phyloP scores from a whole-genome alignment of 1,140 invertebrate species.

The Paraescarpia echinospica region DNA sequence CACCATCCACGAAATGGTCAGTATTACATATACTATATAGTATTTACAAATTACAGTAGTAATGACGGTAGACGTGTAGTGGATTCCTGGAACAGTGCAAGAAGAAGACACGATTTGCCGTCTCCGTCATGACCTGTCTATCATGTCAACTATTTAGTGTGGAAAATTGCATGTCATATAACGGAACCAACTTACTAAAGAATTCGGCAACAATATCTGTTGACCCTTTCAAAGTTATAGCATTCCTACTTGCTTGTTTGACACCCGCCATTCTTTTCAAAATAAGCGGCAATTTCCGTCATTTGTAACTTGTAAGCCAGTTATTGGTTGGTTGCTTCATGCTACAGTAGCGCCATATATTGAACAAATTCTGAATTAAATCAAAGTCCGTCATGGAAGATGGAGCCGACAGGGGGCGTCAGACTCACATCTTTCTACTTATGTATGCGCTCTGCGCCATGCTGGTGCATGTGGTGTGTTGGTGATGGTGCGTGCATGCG shows the following conservation, averaged over 20 bases:
- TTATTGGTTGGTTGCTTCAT: neutral
- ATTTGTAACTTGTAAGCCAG: neutral
- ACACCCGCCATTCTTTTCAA: constrained; percentile 22
- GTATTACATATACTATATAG: too few species aligned
- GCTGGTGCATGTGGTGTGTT: too few species aligned
- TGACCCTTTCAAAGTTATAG: constrained; percentile 66
- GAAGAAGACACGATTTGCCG: too few species aligned
- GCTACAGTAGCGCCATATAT: neutral
- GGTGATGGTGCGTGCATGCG: too few species aligned
- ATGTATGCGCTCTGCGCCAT: too few species aligned
- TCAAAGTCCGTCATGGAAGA: neutral
- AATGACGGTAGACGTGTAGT: too few species aligned
- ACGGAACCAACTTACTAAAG: constrained; percentile 59
- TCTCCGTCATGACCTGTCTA: neutral
- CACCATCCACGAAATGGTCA: too few species aligned
- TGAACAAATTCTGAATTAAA: neutral
- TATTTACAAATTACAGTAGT: too few species aligned
- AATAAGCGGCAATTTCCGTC: neutral
- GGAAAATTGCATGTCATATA: constrained; percentile 6
- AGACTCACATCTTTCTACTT: too few species aligned
- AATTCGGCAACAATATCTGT: constrained; percentile 66
- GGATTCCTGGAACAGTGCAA: too few species aligned
- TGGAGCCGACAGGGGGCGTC: too few species aligned
- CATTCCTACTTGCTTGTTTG: constrained; percentile 36
- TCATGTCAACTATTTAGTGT: constrained; percentile 7